Base-by-base conservation (phyloP, 2,888 invertebrate genomes). In the Andrena bicolor region DNA sequence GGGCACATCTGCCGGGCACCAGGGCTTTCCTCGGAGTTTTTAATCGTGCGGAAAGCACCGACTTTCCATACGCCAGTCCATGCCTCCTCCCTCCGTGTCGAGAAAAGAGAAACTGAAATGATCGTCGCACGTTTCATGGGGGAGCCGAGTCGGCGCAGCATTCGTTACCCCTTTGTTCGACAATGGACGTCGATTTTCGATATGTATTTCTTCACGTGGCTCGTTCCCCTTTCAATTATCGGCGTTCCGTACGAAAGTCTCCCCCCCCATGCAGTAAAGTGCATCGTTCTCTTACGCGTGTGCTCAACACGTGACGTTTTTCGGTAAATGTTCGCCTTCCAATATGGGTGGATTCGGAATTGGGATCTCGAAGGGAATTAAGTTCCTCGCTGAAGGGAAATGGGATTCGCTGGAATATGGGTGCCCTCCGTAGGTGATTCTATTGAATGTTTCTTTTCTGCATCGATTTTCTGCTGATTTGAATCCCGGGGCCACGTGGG, bases 11-110 rank as follows among this genome's bases (percentile, higher is more conserved):
- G 32, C 48, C 49, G 32, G 61, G 1, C 16, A 26, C 23, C 49
- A 48, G 60, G 51, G 51, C 68, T 68, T 80, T 70, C 60, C 41
- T 5, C 23, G 10, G 64, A 41, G 35, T 30, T 77, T 83, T 85
- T 80, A 87, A 87, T 85, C 86, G 81, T 41, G 72, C 73, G 56
- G 72, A 83, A 71, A 83, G 87, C 85, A 69, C 56, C 56, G 35
- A 65, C 48, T 75, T 76, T 53, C 51, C 80, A 28, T 81, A 75
- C 65, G 71, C 63, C 76, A 60, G 68, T 65, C 48, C 51, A 35
- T 76, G 56, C 30, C 30, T 10, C 53, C 4, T 8, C 35, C 35
- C n/a, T 26, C 26, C 16, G 10, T 13, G 20, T 4, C 7, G n/a
- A 60, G n/a, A 13, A 10, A 61, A 60, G n/a, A 71, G 49, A 26